A percentile compares a stretch with the other conserved stretches of the same genome.
Conservation (phyloP, 92 coral and sea anemone species). For the Zoanthus gigantus region DNA sequence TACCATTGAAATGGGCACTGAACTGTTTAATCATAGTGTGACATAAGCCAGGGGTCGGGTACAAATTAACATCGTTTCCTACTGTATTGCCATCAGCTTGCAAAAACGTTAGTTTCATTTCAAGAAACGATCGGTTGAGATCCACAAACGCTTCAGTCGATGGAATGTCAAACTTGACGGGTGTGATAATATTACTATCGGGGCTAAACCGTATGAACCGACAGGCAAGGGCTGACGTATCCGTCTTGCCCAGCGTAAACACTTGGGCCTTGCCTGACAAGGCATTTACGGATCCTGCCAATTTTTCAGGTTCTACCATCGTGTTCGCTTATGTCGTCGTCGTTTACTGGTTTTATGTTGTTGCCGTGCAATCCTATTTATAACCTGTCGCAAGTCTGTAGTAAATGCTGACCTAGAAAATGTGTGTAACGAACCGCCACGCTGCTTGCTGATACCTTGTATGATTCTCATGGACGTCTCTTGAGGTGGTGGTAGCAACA, state of each 20-base stretch:
- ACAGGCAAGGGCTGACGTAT: neutral
- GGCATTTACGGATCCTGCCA: neutral
- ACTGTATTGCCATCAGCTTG: neutral
- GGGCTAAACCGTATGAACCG: neutral
- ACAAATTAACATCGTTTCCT: neutral
- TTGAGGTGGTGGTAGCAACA: neutral
- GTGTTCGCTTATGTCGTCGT: neutral
- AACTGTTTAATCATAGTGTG: conserved; percentile 8
- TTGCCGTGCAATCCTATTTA: neutral
- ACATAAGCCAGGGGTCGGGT: neutral
- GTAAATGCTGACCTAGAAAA: neutral
- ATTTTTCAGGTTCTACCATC: conserved; percentile 10
- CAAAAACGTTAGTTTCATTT: neutral
- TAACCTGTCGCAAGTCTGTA: neutral
- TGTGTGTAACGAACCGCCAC: neutral
- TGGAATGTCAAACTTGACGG: neutral
- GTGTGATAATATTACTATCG: neutral
- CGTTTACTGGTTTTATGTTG: neutral
- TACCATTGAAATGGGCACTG: neutral
- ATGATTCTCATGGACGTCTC: neutral
- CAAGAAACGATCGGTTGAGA: neutral
- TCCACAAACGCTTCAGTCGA: neutral
- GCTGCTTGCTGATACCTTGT: neutral
- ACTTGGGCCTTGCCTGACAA: neutral
- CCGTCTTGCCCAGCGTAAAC: neutral